phyloP scores from a whole-genome alignment of 2,797 vertebrate species.

The Tangara arthus region DNA sequence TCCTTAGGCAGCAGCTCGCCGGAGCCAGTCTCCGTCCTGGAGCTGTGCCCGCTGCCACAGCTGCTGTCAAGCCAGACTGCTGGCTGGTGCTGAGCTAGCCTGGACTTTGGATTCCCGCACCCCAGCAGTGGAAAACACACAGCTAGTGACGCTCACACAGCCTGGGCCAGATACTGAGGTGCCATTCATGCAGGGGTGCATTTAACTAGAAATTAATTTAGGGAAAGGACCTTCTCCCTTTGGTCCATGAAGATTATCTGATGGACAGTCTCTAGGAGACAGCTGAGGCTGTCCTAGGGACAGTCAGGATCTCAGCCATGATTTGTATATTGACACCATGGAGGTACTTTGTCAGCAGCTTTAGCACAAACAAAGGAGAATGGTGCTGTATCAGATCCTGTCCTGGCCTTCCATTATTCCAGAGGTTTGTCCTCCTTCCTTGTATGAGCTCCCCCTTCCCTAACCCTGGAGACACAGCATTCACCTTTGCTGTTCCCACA shows the following conservation, averaged over 20 bases:
- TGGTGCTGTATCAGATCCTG: rapidly evolving
- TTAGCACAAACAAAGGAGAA: neutral
- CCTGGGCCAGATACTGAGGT: neutral
- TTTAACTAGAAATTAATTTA: neutral
- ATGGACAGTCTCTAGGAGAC: neutral
- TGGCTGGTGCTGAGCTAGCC: no score
- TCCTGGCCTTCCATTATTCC: neutral
- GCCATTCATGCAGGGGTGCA: neutral
- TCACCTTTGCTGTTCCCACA: neutral
- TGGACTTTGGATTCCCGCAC: no score
- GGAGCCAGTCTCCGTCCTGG: no score
- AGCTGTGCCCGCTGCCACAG: no score
- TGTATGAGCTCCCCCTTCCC: neutral
- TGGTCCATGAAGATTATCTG: neutral
- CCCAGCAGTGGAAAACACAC: neutral
- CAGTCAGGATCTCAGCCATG: neutral
- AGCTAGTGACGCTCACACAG: neutral
- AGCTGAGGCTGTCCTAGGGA: neutral
- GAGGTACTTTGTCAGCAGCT: neutral
- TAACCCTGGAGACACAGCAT: neutral
- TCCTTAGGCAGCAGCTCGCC: no score
- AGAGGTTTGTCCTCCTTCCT: neutral
- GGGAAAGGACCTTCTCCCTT: neutral
- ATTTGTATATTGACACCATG: neutral
- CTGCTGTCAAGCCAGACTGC: no score